phyloP scores from a whole-genome alignment of 2,113 vertebrate genomes.

The Gorsachius goisagi region DNA sequence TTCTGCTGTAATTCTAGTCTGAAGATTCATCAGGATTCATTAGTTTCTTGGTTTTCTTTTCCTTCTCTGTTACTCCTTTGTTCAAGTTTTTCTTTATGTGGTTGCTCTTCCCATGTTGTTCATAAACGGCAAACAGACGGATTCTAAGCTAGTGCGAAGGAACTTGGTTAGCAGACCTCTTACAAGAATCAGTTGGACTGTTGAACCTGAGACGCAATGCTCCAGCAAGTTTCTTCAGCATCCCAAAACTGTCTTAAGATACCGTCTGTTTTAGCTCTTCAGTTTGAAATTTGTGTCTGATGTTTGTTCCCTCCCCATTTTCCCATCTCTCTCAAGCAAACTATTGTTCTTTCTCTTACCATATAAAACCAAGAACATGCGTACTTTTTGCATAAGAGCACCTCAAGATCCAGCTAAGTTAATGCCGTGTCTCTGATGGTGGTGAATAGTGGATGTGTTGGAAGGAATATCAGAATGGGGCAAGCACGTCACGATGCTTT shows the following conservation, averaged over 20 bases:
- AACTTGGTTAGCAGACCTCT: not conserved
- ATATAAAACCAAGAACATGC: not conserved
- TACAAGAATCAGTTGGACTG: not conserved
- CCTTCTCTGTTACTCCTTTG: not conserved
- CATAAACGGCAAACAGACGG: not conserved
- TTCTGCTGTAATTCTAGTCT: not conserved
- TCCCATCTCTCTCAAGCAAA: not conserved
- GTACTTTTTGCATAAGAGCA: not conserved
- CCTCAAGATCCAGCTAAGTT: not conserved
- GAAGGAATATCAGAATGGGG: not conserved
- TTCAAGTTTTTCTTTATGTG: not conserved
- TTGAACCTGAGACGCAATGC: not conserved
- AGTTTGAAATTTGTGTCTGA: fast-evolving
- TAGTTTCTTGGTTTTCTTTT: not conserved
- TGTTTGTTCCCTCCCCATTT: not conserved
- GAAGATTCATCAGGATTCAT: not conserved
- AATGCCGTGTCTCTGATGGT: not conserved
- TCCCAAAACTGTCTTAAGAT: not conserved
- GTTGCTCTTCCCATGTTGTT: not conserved
- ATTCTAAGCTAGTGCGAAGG: not conserved
- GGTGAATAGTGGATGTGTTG: not conserved
- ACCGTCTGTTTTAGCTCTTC: not conserved
- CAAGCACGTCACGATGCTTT: not conserved
- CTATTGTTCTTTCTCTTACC: not conserved
- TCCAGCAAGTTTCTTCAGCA: not conserved